A percentile compares a stretch with the other conserved stretches of the same genome.
These are phyloP conservation scores for Corydoras maculifer DNA, from an alignment of 2,113 vertebrate species.

Conservation along the genomic window DNA sequence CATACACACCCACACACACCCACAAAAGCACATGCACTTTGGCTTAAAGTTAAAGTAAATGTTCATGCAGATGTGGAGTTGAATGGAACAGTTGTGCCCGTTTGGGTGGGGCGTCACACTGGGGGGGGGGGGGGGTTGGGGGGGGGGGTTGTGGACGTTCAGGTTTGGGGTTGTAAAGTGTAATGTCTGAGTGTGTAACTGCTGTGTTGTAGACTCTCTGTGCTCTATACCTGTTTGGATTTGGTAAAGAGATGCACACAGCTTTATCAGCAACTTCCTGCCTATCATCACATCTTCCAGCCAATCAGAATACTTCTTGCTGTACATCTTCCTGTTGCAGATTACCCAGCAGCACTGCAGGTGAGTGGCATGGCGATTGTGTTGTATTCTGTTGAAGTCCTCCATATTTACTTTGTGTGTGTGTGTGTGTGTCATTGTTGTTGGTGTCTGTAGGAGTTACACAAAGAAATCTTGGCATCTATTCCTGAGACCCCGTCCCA, in stretches of 20 bases:
- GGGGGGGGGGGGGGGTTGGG: too few relatives aligned
- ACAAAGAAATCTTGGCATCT: conserved; percentile 57
- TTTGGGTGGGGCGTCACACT: background rate
- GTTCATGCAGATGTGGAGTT: background rate
- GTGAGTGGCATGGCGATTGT: conserved; percentile 54
- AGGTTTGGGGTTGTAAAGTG: background rate
- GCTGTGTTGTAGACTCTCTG: conserved; percentile 67
- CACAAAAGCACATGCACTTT: too few relatives aligned
- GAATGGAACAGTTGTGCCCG: background rate
- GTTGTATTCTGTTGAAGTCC: background rate
- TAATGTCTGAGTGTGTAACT: conserved; percentile 20
- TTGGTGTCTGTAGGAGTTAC: conserved; percentile 64
- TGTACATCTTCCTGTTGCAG: conserved; percentile 54
- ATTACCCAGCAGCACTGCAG: conserved; percentile 67
- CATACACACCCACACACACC: background rate
- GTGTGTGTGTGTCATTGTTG: background rate
- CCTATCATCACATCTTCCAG: conserved; percentile 66
- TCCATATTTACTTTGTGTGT: background rate
- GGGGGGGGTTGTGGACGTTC: too few relatives aligned
- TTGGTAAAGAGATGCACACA: conserved; percentile 69
- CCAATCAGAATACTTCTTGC: conserved; percentile 71
- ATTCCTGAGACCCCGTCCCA: conserved; percentile 50
- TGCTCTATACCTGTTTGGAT: conserved; percentile 72
- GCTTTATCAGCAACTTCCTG: conserved; percentile 68
- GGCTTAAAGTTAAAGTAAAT: background rate